Evolutionary conservation across 2,113 vertebrate species (phyloP).

Genomic region (Reinhardtius hippoglossoides): DNA sequence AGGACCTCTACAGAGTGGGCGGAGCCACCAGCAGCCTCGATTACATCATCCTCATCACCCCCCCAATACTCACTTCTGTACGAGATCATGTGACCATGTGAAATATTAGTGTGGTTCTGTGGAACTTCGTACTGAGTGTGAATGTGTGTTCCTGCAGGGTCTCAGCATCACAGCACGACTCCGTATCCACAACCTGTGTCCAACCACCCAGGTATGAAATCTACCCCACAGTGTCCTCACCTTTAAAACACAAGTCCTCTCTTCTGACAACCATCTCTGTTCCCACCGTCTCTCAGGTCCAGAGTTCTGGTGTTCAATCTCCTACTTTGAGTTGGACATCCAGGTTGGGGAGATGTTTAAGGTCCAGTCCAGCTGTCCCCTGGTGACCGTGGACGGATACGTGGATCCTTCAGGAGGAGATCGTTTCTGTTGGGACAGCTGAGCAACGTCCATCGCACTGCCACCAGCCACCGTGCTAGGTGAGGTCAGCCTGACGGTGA

Average conservation of each 20-base stretch:
- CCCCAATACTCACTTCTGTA: conserved; percentile 81
- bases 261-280: background rate
- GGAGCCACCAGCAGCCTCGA: conserved; percentile 76
- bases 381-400: conserved; percentile 85
- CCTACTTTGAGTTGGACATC: conserved; percentile 86
- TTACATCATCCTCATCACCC: conserved; percentile 73
- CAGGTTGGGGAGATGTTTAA: conserved; percentile 89
- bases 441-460: conserved; percentile 83
- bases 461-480: conserved; percentile 84
- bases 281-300: conserved; percentile 65
- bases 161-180: conserved; percentile 80
- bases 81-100: conserved; percentile 30
- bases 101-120: background rate
- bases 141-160: conserved; percentile 76
- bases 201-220: conserved; percentile 80
- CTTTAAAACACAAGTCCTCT: background rate
- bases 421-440: conserved; percentile 85
- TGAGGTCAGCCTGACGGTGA: conserved; percentile 20
- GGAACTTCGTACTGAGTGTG: background rate
- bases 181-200: conserved; percentile 66
- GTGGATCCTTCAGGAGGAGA: conserved; percentile 86
- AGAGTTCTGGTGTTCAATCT: conserved; percentile 86
- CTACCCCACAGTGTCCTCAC: background rate
- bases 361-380: conserved; percentile 80
- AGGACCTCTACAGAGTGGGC: conserved; percentile 78